Percentiles rank a stretch among this genome's conserved stretches.
phyloP scores from a whole-genome alignment of 1,140 invertebrate species.

The Drosophila kohkoa region DNA sequence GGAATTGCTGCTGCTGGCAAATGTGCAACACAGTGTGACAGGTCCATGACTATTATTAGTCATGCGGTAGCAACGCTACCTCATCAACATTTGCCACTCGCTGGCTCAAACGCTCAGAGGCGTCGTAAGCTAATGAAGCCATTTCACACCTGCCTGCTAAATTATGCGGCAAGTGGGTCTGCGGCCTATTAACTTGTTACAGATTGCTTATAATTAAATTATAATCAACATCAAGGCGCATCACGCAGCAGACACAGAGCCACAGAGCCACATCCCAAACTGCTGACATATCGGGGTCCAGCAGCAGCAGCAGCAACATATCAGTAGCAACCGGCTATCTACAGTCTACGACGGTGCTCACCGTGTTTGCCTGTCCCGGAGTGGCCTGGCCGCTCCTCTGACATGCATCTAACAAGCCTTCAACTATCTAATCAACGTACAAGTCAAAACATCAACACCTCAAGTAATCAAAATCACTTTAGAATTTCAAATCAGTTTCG shows the following conservation, averaged over 20 bases:
- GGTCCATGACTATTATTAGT: slow-evolving; percentile 73
- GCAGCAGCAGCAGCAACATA: no score
- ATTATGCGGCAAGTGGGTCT: slow-evolving; percentile 60
- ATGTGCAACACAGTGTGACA: slow-evolving; percentile 53
- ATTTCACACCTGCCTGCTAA: slow-evolving; percentile 80
- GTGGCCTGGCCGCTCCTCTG: slow-evolving; percentile 27
- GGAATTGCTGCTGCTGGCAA: slow-evolving; percentile 19
- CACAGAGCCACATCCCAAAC: not conserved
- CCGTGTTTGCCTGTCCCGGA: no score
- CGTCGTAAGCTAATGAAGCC: slow-evolving; percentile 76
- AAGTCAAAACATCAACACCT: slow-evolving; percentile 83
- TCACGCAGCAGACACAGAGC: slow-evolving; percentile 26
- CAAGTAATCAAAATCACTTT: slow-evolving; percentile 84
- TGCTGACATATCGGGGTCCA: not conserved
- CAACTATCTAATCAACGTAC: slow-evolving; percentile 82
- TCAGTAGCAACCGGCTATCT: not conserved
- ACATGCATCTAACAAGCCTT: slow-evolving; percentile 82
- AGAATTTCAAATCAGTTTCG: slow-evolving; percentile 79
- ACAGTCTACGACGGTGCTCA: slow-evolving; percentile 1
- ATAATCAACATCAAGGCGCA: slow-evolving; percentile 72
- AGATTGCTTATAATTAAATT: slow-evolving; percentile 83
- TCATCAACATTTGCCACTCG: slow-evolving; percentile 38
- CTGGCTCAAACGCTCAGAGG: slow-evolving; percentile 17
- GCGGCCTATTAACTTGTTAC: slow-evolving; percentile 73
- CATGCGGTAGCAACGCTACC: slow-evolving; percentile 30